phyloP scores from a whole-genome alignment of 2,113 vertebrate species.

The Gavialis gangeticus region DNA sequence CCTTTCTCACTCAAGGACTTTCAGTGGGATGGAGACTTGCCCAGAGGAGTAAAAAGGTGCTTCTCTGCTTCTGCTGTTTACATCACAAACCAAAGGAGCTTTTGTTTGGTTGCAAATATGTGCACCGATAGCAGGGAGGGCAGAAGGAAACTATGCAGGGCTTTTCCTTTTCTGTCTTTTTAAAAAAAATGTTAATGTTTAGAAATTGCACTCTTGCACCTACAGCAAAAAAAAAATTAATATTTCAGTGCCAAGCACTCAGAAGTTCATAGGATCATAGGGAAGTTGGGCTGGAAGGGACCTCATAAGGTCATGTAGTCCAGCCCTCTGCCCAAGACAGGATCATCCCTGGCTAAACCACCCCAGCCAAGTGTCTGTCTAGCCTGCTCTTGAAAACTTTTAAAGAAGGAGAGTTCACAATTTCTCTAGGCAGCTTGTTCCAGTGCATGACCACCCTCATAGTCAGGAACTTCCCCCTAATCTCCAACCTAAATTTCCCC shows the following conservation, averaged over 20 bases:
- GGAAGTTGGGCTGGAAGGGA: too few relatives aligned
- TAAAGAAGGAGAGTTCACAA: too few relatives aligned
- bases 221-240: accelerated
- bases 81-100: conserved; percentile 40
- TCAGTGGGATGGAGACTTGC: neutral
- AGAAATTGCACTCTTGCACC: neutral
- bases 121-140: neutral
- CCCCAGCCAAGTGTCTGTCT: too few relatives aligned
- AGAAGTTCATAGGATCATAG: neutral
- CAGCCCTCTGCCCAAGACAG: too few relatives aligned
- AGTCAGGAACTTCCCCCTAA: too few relatives aligned
- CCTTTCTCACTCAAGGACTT: neutral
- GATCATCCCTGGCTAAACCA: too few relatives aligned
- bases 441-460: too few relatives aligned
- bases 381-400: too few relatives aligned
- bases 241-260: neutral
- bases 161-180: conserved; percentile 20
- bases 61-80: conserved; percentile 68
- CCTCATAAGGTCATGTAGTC: too few relatives aligned
- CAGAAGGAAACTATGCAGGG: neutral
- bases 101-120: conserved; percentile 61
- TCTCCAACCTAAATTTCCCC: too few relatives aligned
- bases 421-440: too few relatives aligned
- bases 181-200: neutral
- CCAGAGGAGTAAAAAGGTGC: conserved; percentile 23